phyloP scores from a whole-genome alignment of 2,113 vertebrate genomes.

The Aptenodytes forsteri region DNA sequence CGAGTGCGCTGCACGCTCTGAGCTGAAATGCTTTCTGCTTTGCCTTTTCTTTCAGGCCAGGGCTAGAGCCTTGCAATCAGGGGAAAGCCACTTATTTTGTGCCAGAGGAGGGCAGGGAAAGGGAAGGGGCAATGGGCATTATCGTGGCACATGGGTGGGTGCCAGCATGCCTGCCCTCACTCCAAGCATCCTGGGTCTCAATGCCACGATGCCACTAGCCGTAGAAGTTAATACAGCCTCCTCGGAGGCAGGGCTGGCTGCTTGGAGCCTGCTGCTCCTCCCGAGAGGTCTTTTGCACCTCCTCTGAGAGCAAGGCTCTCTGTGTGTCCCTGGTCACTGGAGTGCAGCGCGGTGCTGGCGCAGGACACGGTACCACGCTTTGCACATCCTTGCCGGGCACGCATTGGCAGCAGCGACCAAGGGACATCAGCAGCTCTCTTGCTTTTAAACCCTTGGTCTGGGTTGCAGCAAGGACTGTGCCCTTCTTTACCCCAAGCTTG shows the following conservation, averaged over 20 bases:
- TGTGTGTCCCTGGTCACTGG: rapidly evolving
- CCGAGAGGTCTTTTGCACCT: neutral
- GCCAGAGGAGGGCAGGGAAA: neutral
- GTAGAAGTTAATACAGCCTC: rapidly evolving
- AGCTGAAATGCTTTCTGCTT: neutral
- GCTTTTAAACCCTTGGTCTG: neutral
- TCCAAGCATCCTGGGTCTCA: neutral
- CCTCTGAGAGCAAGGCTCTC: neutral
- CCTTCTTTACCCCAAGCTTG: neutral
- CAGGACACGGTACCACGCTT: rapidly evolving
- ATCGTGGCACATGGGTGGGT: neutral
- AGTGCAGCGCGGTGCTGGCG: rapidly evolving
- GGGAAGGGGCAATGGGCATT: neutral
- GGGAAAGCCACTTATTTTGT: rapidly evolving
- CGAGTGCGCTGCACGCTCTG: rapidly evolving
- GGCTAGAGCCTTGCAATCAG: rapidly evolving
- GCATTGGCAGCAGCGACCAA: rapidly evolving
- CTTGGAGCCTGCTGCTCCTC: neutral
- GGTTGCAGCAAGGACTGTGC: neutral
- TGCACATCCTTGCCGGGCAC: neutral
- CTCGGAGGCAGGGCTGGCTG: neutral
- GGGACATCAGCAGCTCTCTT: neutral
- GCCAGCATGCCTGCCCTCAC: rapidly evolving
- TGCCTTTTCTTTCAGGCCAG: neutral
- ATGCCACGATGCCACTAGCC: neutral